A percentile compares a stretch with the other conserved stretches of the same genome.
Evolutionary conservation across 2,113 vertebrate genomes (phyloP).

Genomic region (Hyaena hyaena): DNA sequence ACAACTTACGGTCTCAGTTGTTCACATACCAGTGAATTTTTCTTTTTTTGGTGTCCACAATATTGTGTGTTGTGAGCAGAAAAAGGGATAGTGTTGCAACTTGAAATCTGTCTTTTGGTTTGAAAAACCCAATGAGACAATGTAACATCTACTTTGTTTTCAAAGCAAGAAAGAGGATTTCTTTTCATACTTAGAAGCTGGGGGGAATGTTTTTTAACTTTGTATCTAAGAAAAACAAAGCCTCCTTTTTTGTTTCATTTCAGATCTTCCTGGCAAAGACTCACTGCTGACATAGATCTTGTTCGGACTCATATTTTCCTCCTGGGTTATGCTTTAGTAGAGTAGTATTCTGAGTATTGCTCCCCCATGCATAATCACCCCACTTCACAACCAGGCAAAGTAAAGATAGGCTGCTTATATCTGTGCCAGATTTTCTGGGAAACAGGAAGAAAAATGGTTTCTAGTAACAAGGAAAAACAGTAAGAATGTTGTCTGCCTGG

Average conservation of each 20-base stretch:
- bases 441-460: slow-evolving; percentile 15
- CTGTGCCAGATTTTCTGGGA: slow-evolving; percentile 14
- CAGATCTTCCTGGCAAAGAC: neutral
- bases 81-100: neutral
- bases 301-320: neutral
- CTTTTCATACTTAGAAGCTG: neutral
- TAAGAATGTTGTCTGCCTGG: neutral
- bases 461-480: neutral
- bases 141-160: neutral
- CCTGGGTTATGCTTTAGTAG: neutral
- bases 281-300: neutral
- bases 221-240: neutral
- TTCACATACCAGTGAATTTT: neutral
- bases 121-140: slow-evolving; percentile 50
- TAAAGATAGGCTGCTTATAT: neutral
- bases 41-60: neutral
- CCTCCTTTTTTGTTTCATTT: neutral
- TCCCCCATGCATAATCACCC: neutral
- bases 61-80: neutral
- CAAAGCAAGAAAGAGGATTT: slow-evolving; percentile 1
- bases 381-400: neutral
- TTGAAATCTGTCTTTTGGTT: neutral
- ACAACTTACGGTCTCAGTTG: neutral
- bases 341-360: neutral
- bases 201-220: neutral